Percentiles rank a stretch among this genome's conserved stretches.
These are phyloP conservation scores for Phasianus colchicus DNA, from an alignment of 2,113 vertebrate genomes.

Conservation along the genomic window DNA sequence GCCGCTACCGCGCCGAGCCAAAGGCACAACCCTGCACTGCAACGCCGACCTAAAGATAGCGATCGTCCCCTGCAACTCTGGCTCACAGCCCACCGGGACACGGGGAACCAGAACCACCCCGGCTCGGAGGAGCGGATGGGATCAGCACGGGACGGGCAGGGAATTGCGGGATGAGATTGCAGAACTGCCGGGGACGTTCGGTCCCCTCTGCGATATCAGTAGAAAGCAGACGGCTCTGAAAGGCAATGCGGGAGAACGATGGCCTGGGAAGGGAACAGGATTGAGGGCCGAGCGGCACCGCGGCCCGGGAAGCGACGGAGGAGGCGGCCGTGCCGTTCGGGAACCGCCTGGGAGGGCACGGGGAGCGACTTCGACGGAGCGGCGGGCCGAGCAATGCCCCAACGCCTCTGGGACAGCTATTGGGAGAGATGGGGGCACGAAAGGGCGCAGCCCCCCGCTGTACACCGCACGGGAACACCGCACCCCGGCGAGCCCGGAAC, in stretches of 20 bases:
- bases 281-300: not conserved
- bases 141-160: rapidly evolving
- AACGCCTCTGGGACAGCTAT: no score
- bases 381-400: not conserved
- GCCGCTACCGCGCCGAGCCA: not conserved
- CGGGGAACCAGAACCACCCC: not conserved
- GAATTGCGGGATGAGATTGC: not conserved
- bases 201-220: not conserved
- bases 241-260: not conserved
- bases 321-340: not conserved
- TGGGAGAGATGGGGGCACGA: no score
- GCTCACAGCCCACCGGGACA: not conserved
- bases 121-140: rapidly evolving
- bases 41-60: constrained; percentile 53
- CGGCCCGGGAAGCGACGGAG: not conserved
- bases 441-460: no score
- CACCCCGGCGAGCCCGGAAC: no score
- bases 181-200: rapidly evolving
- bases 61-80: not conserved
- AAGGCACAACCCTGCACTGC: constrained; percentile 36
- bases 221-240: not conserved
- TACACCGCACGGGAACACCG: not conserved
- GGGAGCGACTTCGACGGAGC: not conserved
- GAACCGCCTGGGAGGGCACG: rapidly evolving
- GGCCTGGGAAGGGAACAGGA: not conserved